Evolutionary conservation across 2,113 vertebrate species (phyloP), one percentile per base, ranked within the genome.

Genomic region (Toxotes chatareus): DNA sequence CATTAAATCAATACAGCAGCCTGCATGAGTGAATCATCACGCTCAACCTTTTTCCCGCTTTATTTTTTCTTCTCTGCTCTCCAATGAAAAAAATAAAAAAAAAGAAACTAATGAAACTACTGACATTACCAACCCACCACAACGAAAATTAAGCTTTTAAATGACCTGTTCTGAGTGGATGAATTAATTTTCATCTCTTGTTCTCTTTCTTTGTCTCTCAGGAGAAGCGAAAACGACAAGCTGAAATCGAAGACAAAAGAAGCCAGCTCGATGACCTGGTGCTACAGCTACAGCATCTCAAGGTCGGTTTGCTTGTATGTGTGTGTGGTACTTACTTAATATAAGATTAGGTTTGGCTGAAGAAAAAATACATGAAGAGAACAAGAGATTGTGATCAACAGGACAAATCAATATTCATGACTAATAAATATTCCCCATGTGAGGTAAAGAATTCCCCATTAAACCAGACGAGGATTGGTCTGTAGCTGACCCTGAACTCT

Each of bases 181-280:
- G 14, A 19, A 27, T 59, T 62, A 1, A 34, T 61, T 49, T 21
- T n/a, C 4, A 21, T 47, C 2, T 21, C 13, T 31, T 6, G 4
- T 59, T 65, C 23, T 42, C 13, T 77, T 27, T 85, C 86, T 80
- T 81, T 93, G 90, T 95, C 91, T 90, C 89, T 47, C 95, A 99
- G 98, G 97, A 99, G 93, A 99, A 99, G 94, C 95, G 97, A 88
- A 99, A 98, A 95, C 93, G 97, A 38, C 98, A 99, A 96, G 95
- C 96, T 44, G 98, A 98, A 94, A 99, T 99, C 91, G 97, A 99
- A 93, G 96, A 96, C 88, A 99, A 98, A 92, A 95, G 97, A 86
- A 95, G 95, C 64, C 96, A 99, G 94, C 96, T 99, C 5, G 98
- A 99, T 76, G 97, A 98, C 75, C 96, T 98, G 92, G 97, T 98